Evolutionary conservation across 64 coral and sea anemone species (phyloP).

Genomic region (Cladopsammia gracilis): DNA sequence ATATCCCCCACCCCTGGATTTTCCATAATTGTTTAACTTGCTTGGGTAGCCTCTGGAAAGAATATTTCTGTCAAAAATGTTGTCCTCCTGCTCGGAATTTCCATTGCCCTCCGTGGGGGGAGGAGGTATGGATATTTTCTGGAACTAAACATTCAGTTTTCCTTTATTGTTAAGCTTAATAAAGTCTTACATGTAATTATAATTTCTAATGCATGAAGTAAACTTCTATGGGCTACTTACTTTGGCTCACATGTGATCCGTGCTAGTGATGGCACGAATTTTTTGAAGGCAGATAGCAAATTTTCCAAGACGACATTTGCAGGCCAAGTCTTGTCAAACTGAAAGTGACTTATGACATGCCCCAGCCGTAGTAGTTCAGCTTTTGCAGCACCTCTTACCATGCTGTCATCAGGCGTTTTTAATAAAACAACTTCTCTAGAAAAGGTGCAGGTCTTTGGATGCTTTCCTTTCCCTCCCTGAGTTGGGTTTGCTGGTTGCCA

Average conservation of each 20-base stretch:
- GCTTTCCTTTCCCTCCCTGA: conserved; percentile 47
- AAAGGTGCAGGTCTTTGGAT: conserved; percentile 39
- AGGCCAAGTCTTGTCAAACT: conserved; percentile 64
- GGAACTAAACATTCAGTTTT: no score
- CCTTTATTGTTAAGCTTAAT: no score
- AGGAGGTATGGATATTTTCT: no score
- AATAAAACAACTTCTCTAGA: conserved; percentile 64
- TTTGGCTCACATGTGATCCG: conserved; percentile 45
- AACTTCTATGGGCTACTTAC: conserved; percentile 8
- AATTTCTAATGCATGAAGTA: no score
- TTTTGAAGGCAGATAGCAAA: conserved; percentile 53
- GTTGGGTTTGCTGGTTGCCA: conserved; percentile 47
- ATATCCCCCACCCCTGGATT: no score
- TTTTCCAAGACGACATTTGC: conserved; percentile 46
- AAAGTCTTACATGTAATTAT: no score
- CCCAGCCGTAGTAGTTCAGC: conserved; percentile 75
- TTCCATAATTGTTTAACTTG: no score
- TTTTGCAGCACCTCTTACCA: conserved; percentile 54
- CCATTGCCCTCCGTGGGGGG: no score
- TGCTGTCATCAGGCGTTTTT: conserved; percentile 24
- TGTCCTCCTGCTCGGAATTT: no score
- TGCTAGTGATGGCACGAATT: conserved; percentile 34
- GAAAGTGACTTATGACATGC: conserved; percentile 66
- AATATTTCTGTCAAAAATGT: no score
- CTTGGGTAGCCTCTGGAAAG: no score